These are phyloP conservation scores for Setipinna tenuifilis DNA, from an alignment of 2,797 vertebrate genomes.

Conservation along the genomic window DNA sequence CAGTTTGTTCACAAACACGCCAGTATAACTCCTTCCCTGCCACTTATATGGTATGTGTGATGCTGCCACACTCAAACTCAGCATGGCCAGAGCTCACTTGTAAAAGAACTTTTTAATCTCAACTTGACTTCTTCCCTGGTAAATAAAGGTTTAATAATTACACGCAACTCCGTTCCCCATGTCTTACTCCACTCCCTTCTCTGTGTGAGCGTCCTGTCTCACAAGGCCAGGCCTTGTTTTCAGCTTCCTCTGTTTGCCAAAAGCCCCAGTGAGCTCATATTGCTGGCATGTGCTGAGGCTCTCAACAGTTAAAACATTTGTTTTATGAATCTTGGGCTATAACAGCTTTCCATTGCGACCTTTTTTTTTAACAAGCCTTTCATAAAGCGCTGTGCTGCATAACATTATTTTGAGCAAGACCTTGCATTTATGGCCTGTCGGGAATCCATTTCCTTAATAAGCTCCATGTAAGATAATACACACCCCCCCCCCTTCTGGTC, in stretches of 20 bases:
- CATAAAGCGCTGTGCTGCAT: neutral
- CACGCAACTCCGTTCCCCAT: neutral
- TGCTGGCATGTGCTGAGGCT: neutral
- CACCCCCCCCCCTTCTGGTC: neutral
- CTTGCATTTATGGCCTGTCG: neutral
- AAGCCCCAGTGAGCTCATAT: conserved; percentile 28
- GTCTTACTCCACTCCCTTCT: conserved; percentile 30
- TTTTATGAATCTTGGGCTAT: neutral
- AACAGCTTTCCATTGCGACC: neutral
- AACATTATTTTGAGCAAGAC: neutral
- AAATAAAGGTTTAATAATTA: too few species aligned
- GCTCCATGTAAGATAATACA: neutral
- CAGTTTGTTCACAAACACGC: neutral
- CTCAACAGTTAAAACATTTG: conserved; percentile 11
- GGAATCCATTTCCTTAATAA: neutral
- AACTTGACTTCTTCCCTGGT: too few species aligned
- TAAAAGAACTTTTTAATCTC: too few species aligned
- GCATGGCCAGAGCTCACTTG: neutral
- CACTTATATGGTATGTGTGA: neutral
- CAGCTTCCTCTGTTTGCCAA: neutral
- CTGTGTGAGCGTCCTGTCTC: neutral
- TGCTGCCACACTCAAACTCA: neutral
- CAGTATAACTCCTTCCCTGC: neutral
- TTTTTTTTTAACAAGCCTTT: neutral
- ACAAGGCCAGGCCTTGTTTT: neutral